Base-by-base conservation (phyloP, 2,888 invertebrate genomes). In the Tetragonisca angustula region DNA sequence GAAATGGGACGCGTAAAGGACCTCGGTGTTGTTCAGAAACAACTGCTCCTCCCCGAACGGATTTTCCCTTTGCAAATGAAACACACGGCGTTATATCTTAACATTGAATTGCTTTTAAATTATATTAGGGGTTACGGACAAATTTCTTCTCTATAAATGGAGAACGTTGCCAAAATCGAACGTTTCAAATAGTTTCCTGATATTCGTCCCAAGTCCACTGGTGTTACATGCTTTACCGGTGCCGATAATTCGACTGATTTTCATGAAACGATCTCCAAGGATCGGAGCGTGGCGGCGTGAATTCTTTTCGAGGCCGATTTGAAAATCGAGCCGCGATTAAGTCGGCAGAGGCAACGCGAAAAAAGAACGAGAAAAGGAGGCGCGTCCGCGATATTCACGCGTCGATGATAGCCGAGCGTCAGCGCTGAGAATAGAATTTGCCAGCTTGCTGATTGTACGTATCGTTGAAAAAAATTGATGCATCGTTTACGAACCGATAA, bases 361-460 rank as follows among this genome's bases (percentile, higher is more conserved):
- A 82, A 27, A 81, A 70, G 75, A 81, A 76, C 70, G 83, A 75
- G 76, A 83, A 90, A 86, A 73, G 87, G 88, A 89, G 90, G 87
- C 86, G 75, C 86, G 89, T 81, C 80, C 84, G 79, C 79, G 90
- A 92, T 91, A 91, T 88, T 87, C 86, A 85, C 85, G 90, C 90
- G 79, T 88, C 87, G 73, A 87, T 80, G 87, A 85, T 88, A 89
- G 79, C 81, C 80, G 86, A 90, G 88, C 90, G 92, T 92, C 92
- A 92, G 92, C 91, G 92, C 93, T 93, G 90, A 89, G 92, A 93
- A 93, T 93, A 93, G 92, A 93, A 91, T 88, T 86, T 68, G 82
- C 77, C 67, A 68, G 68, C 54, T 76, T 65, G 78, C 78, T 78
- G 88, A 91, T 89, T 91, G 84, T 82, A 86, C 79, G 81, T 90